Base-by-base conservation (phyloP, 2,113 vertebrate species). In the Petrocephalus zakoni region DNA sequence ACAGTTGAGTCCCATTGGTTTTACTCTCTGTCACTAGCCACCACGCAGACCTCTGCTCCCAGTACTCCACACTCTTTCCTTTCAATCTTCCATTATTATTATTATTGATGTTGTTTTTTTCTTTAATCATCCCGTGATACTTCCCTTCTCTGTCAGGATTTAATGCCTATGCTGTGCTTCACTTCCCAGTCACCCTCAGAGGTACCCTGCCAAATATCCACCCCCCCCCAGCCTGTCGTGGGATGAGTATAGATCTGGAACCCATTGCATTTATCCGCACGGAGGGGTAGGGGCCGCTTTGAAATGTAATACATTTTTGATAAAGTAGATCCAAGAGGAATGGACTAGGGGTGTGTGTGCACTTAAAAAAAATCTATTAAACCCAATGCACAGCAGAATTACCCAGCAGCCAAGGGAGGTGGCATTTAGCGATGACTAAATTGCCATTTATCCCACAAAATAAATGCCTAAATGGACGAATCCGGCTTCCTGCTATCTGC, bases 371-470 rank as follows among this genome's bases (percentile, higher is more conserved):
- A 75, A 90, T 89, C 90, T 92, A 91, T 93, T 94, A 93, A 94
- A 93, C 91, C 88, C 90, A 92, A 93, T 88, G 91, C 90, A 91
- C 88, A 87, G 88, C 90, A 92, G 90, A 91, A 92, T 92, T 90
- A 68, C 78, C 89, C 88, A 91, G 90, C 92, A 92, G 94, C 93
- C 93, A 92, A 93, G 93, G 93, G 93, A 94, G 92, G 88, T 95
- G 94, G 93, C 94, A 96, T 95, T 95, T 96, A 92, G 92, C 93
- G 93, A 95, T 94, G 94, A 94, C 93, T 85, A 89, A 89, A 90
- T 89, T 95, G 94, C 94, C 94, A 95, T 95, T 95, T 93, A 94
- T 90, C 91, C 93, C 92, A 93, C 91, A 94, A 94, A 95, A 90
- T 92, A 92, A 92, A 92, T 92, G 91, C 92, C 91, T 92, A 93